Conservation (phyloP, 1,140 invertebrate genomes). For the Brachystomella parvula region DNA sequence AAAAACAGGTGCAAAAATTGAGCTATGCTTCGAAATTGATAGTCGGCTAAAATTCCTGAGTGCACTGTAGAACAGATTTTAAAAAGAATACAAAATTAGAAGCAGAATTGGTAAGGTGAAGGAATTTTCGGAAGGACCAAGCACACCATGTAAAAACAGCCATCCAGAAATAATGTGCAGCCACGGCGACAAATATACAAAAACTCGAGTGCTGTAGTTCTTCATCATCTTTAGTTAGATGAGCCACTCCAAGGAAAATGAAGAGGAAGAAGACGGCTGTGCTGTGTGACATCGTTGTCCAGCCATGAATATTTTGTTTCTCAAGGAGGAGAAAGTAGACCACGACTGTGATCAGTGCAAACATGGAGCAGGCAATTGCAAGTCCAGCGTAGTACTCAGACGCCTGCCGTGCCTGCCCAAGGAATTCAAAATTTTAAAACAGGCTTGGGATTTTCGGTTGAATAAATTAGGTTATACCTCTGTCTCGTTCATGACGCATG, state of each 20-base stretch:
- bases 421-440: not conserved
- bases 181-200: not conserved
- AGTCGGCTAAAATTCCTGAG: no score
- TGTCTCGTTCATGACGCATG: not conserved
- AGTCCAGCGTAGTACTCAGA: conserved; percentile 20
- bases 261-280: conserved; percentile 30
- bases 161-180: conserved; percentile 31
- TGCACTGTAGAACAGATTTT: no score
- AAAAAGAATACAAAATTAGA: no score
- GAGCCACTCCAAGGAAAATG: conserved; percentile 23
- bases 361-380: conserved; percentile 19
- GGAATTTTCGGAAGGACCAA: not conserved
- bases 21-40: no score
- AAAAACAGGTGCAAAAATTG: no score
- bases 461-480: no score
- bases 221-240: conserved; percentile 13
- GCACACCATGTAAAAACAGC: conserved; percentile 26
- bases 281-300: conserved; percentile 22
- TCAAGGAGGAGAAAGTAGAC: conserved; percentile 28
- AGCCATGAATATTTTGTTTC: conserved; percentile 28
- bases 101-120: not conserved
- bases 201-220: not conserved
- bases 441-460: not conserved
- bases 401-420: not conserved
- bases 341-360: conserved; percentile 24